Conservation (phyloP, 1,140 invertebrate species). For the Yoshiicerus persimilis region DNA sequence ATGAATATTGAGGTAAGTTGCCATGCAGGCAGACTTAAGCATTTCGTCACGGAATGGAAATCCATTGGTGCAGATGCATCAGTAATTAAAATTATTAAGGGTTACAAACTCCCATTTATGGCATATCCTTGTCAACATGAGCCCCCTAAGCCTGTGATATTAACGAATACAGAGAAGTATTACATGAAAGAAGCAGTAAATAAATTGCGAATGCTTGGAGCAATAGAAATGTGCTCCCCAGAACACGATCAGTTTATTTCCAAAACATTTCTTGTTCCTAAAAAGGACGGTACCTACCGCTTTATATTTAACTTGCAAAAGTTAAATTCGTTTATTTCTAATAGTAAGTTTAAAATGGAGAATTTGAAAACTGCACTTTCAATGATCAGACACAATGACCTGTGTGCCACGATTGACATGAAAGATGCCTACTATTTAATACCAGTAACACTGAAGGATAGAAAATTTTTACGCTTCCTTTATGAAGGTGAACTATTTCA, state of each 20-base stretch:
- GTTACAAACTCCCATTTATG: constrained; percentile 16
- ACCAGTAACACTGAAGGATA: neutral
- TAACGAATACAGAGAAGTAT: neutral
- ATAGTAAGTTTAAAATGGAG: neutral
- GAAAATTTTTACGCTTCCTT: constrained; percentile 34
- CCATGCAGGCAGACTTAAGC: neutral
- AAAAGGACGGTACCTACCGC: neutral
- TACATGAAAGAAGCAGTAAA: neutral
- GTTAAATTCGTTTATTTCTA: neutral
- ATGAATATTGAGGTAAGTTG: neutral
- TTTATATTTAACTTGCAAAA: neutral
- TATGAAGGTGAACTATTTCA: constrained; percentile 20
- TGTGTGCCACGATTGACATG: constrained; percentile 31
- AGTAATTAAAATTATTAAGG: neutral
- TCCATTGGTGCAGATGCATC: neutral
- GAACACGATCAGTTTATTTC: neutral
- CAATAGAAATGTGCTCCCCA: neutral
- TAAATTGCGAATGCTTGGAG: neutral
- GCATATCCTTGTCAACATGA: neutral
- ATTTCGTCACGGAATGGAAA: constrained; percentile 6
- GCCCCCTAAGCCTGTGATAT: neutral
- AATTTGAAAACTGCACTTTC: neutral
- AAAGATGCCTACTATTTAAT: constrained; percentile 39
- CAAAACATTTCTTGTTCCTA: neutral
- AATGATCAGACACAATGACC: neutral